Evolutionary conservation across 2,888 invertebrate genomes (phyloP).

Genomic region (Chloroclystis v-ata): DNA sequence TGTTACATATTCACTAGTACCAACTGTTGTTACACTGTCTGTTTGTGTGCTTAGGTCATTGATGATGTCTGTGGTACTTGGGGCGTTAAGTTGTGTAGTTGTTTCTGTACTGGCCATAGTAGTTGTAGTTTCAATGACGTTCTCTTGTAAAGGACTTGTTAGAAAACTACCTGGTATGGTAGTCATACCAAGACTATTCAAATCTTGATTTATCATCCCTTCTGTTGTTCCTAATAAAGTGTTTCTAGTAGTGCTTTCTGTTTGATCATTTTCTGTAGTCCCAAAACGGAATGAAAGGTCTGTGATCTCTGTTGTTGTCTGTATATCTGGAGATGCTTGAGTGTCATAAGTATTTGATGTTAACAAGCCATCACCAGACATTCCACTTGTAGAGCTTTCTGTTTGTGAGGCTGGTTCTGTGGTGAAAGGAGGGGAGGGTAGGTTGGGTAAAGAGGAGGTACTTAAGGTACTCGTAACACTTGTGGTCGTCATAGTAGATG

Average conservation of each 20-base stretch:
- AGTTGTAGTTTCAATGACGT: slow-evolving; percentile 25
- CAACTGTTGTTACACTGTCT: slow-evolving; percentile 37
- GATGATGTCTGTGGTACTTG: slow-evolving; percentile 36
- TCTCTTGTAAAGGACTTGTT: slow-evolving; percentile 13
- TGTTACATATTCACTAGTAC: slow-evolving; percentile 43
- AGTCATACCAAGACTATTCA: slow-evolving; percentile 8
- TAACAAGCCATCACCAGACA: slow-evolving; percentile 29
- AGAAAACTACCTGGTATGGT: slow-evolving; percentile 21
- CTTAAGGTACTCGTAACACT: slow-evolving; percentile 29
- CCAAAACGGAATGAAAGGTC: slow-evolving; percentile 24
- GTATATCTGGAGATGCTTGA: slow-evolving; percentile 17
- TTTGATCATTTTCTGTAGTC: slow-evolving; percentile 8
- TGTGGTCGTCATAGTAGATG: slow-evolving; percentile 34
- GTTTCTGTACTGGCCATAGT: slow-evolving; percentile 24
- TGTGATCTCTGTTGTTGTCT: slow-evolving; percentile 25
- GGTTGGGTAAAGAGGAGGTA: slow-evolving; percentile 32
- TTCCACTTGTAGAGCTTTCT: slow-evolving; percentile 33
- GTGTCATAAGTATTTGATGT: slow-evolving; percentile 24
- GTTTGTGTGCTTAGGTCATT: slow-evolving; percentile 42
- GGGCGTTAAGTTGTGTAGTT: slow-evolving; percentile 34
- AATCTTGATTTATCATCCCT: slow-evolving; percentile 19
- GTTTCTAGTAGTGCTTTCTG: slow-evolving; percentile 18
- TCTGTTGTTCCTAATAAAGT: slow-evolving; percentile 32
- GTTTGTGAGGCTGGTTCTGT: slow-evolving; percentile 30
- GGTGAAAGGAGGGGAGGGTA: slow-evolving; percentile 33